phyloP scores from a whole-genome alignment of 2,888 invertebrate genomes.

The Schrankia costaestrigalis region DNA sequence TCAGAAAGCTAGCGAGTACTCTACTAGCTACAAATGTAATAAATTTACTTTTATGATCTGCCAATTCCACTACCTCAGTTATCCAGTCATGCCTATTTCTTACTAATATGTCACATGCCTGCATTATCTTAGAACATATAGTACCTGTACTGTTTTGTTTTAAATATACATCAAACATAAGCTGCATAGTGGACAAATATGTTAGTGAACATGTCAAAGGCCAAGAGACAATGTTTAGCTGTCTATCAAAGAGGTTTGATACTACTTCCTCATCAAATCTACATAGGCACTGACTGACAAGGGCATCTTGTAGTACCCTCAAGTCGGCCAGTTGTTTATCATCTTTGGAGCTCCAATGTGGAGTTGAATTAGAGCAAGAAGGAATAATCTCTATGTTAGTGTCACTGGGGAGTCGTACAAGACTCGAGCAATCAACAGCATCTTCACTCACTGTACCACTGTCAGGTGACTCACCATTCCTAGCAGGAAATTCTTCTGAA shows the following conservation, averaged over 20 bases:
- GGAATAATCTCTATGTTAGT: conserved; percentile 60
- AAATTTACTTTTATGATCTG: conserved; percentile 89
- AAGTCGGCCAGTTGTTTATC: conserved; percentile 74
- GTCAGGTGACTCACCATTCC: conserved; percentile 73
- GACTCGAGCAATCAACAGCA: conserved; percentile 72
- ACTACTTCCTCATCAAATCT: conserved; percentile 86
- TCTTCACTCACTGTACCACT: conserved; percentile 77
- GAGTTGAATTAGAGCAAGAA: conserved; percentile 59
- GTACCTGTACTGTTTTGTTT: conserved; percentile 91
- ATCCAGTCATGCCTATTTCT: conserved; percentile 91
- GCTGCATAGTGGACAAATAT: conserved; percentile 90
- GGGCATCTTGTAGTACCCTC: conserved; percentile 82
- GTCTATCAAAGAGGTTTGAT: conserved; percentile 86
- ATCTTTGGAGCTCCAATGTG: conserved; percentile 61
- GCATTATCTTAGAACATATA: conserved; percentile 90
- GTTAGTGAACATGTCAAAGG: conserved; percentile 81
- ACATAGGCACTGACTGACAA: conserved; percentile 90
- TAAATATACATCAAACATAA: conserved; percentile 90
- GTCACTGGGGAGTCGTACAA: conserved; percentile 59
- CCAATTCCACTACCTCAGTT: conserved; percentile 90
- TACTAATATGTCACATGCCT: conserved; percentile 89
- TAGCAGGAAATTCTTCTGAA: conserved; percentile 61
- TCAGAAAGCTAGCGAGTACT: conserved; percentile 90
- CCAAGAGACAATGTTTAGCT: conserved; percentile 73
- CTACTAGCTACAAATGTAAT: conserved; percentile 90